Base-by-base conservation (phyloP, 2,888 invertebrate genomes). In the Eupithecia vulgata region DNA sequence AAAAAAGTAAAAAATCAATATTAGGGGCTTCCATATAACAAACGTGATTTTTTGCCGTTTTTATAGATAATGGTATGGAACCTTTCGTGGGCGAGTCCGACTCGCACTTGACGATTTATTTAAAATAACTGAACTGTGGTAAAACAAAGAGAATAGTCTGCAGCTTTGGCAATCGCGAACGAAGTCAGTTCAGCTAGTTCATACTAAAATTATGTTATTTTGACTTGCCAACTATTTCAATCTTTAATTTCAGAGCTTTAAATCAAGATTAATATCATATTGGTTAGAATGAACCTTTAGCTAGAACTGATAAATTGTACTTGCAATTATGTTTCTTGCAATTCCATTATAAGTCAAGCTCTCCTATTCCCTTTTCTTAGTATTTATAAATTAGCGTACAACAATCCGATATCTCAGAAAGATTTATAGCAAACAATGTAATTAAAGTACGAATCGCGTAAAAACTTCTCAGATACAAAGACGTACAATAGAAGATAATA, bases 401-500 rank as follows among this genome's bases (percentile, higher is more conserved):
- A 61, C 0, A 30, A 8, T 34, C 61, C 69, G 70, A 35, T 69
- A 57, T 67, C 71, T 66, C 34, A 52, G 57, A 57, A 62, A 62
- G 30, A 62, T 62, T 62, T 35, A 35, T 62, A 62, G 62, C 8
- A 57, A 57, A 57, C 25, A 57, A 25, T 25, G 57, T 25, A 57
- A 57, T 57, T 57, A 57, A 57, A 25, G 57, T 57, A 57, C 57
- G 25, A 57, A 57, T 25, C 57, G 21, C 5, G 57, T 13, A 57
- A 25, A 25, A 57, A 57, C 57, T 57, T 57, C 57, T 10, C 57
- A 57, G 57, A 57, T 57, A 57, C 57, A 25, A 57, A 57, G 8
- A 61, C 61, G 17, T 17, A 59, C 59, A 25, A 59, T 59, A 61
- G 30, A 73, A 21, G 69, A 72, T 69, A 72, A 74, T 57, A 74